These are phyloP conservation scores for Drosophila pachea DNA, from an alignment of 1,140 invertebrate species.

Conservation along the genomic window DNA sequence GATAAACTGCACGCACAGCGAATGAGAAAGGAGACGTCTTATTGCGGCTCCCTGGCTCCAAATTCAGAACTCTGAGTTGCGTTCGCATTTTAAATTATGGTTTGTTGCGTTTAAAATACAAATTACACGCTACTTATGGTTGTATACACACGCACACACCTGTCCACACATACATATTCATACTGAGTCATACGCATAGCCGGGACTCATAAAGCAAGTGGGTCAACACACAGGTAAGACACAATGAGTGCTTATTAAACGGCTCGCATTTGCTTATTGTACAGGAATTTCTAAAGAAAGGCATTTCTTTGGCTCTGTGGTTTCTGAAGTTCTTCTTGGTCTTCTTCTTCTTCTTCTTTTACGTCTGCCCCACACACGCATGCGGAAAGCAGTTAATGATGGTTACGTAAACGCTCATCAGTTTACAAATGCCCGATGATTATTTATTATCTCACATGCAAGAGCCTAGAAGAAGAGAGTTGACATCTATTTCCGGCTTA, in stretches of 20 bases:
- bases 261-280: conserved; percentile 32
- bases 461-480: neutral
- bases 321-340: neutral
- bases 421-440: conserved; percentile 4
- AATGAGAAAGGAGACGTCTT: conserved; percentile 3
- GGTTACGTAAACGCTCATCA: neutral
- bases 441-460: conserved; percentile 1
- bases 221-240: conserved; percentile 58
- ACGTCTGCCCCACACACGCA: no score
- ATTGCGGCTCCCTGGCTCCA: neutral
- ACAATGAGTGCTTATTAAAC: conserved; percentile 70
- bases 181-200: conserved; percentile 46
- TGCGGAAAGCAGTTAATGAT: neutral
- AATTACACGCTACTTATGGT: conserved; percentile 55
- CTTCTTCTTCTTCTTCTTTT: no score
- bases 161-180: conserved; percentile 10
- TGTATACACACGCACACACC: no score
- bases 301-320: conserved; percentile 1
- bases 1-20: conserved; percentile 67
- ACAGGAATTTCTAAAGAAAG: conserved; percentile 23
- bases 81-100: conserved; percentile 60
- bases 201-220: conserved; percentile 43
- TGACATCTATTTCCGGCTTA: conserved; percentile 13
- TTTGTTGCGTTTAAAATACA: conserved; percentile 69
- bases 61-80: conserved; percentile 13